Conservation (phyloP, 2,888 invertebrate species). For the Sesamia inferens region DNA sequence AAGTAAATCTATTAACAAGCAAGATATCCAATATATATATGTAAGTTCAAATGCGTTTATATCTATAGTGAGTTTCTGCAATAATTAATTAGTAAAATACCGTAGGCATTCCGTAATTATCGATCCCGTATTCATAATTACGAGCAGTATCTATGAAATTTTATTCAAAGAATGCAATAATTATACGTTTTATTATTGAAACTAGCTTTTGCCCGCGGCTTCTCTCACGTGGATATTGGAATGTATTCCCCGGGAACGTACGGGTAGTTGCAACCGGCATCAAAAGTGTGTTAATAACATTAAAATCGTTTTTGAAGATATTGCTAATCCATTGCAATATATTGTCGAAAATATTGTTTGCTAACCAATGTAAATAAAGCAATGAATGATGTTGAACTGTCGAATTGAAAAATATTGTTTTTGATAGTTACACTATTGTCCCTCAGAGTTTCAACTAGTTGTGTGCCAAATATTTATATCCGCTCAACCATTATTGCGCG, state of each 20-base stretch:
- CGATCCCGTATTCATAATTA: constrained; percentile 21
- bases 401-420: no score
- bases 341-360: no score
- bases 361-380: no score
- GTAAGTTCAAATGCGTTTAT: not conserved
- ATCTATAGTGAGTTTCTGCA: constrained; percentile 19
- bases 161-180: constrained; percentile 16
- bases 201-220: not conserved
- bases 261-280: not conserved
- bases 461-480: not conserved
- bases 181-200: constrained; percentile 3
- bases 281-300: not conserved
- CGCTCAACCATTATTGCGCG: not conserved
- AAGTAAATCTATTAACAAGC: no score
- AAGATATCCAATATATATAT: not conserved
- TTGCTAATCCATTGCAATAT: no score
- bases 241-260: not conserved
- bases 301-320: no score
- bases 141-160: not conserved
- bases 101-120: no score
- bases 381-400: no score
- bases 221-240: not conserved
- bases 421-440: no score
- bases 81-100: not conserved
- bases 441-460: no score